phyloP scores from a whole-genome alignment of 2,888 invertebrate species.

The Spialia ferax region DNA sequence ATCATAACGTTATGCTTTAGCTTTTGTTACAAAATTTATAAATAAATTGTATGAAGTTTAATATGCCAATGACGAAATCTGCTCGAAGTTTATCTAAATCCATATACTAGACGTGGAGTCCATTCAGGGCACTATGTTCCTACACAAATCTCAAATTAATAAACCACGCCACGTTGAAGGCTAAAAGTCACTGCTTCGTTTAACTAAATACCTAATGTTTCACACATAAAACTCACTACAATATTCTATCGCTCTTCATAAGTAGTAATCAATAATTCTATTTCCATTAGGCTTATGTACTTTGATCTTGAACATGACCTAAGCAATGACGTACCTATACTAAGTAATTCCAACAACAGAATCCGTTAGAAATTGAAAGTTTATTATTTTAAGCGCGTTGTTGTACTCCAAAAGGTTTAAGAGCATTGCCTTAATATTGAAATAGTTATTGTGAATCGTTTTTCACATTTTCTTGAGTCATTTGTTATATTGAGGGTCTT shows the following conservation, averaged over 20 bases:
- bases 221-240: neutral
- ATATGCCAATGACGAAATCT: neutral
- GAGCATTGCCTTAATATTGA: constrained; percentile 11
- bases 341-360: constrained; percentile 3
- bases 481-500: constrained; percentile 24
- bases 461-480: constrained; percentile 25
- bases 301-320: neutral
- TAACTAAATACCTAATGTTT: constrained; percentile 8
- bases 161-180: constrained; percentile 21
- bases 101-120: constrained; percentile 5
- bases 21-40: too few species aligned
- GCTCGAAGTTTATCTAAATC: constrained; percentile 12
- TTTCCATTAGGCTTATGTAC: constrained; percentile 12
- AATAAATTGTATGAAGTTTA: too few species aligned
- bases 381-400: constrained; percentile 5
- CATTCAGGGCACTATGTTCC: neutral
- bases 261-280: constrained; percentile 18
- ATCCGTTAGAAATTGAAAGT: neutral
- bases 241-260: constrained; percentile 3
- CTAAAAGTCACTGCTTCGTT: neutral
- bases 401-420: constrained; percentile 10
- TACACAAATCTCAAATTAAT: constrained; percentile 21
- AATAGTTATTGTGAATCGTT: constrained; percentile 24
- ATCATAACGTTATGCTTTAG: too few species aligned
- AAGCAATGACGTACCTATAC: neutral